Conservation (phyloP, 30 jellyfish, hydroid and myxozoan genomes). For the Hydra vulgaris region DNA sequence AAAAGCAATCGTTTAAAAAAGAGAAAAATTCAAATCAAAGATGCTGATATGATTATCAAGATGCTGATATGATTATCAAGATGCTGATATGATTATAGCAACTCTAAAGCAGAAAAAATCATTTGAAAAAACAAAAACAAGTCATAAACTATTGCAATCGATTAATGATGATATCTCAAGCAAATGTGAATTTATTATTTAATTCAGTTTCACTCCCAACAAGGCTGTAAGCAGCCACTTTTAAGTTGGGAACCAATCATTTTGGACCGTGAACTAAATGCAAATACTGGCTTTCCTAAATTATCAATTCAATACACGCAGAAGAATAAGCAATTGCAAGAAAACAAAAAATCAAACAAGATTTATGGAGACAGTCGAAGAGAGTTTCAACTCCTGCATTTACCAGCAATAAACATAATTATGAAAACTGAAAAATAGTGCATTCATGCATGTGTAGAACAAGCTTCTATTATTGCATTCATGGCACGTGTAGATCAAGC, state of each 20-base stretch:
- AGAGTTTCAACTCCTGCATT: not conserved
- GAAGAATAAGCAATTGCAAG: not conserved
- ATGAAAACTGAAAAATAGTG: not conserved
- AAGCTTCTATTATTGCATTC: slow-evolving; percentile 26
- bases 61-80: too few relatives aligned
- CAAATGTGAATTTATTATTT: not conserved
- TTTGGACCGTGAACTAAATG: not conserved
- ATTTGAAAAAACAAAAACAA: not conserved
- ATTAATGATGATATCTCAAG: not conserved
- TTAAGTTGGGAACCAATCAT: not conserved
- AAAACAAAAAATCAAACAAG: not conserved
- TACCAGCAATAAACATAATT: not conserved
- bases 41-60: too few relatives aligned
- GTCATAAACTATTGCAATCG: not conserved
- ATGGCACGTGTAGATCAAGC: slow-evolving; percentile 7
- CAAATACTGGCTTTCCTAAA: not conserved
- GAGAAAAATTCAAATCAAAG: not conserved
- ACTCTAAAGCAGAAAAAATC: not conserved
- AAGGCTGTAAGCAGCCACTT: not conserved
- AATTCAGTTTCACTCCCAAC: not conserved
- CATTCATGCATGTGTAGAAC: slow-evolving; percentile 1
- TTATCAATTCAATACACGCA: not conserved
- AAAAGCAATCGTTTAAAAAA: not conserved
- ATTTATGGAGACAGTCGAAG: not conserved
- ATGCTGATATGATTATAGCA: not conserved